Percentiles rank a stretch among this genome's conserved stretches.
Evolutionary conservation across 1,140 invertebrate genomes (phyloP).

Genomic region (Drosophila athabasca): DNA sequence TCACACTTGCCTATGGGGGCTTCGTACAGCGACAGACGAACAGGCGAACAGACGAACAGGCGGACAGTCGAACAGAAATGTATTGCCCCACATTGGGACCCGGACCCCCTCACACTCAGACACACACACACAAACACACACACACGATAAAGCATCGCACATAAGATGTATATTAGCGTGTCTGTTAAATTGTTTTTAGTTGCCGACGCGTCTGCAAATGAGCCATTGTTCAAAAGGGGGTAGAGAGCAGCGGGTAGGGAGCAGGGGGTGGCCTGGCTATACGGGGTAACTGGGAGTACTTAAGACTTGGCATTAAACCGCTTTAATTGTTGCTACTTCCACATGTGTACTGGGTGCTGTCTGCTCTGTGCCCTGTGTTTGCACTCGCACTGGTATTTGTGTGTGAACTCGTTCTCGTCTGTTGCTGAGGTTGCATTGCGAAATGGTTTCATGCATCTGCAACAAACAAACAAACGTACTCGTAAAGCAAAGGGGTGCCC

Average conservation of each 20-base stretch:
- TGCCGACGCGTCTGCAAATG: conserved; percentile 75
- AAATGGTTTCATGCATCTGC: conserved; percentile 51
- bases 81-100: conserved; percentile 13
- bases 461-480: conserved; percentile 15
- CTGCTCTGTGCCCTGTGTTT: neutral
- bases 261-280: neutral
- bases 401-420: conserved; percentile 26
- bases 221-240: conserved; percentile 59
- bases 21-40: neutral
- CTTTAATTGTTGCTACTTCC: conserved; percentile 57
- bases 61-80: neutral
- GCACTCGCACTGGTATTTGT: neutral
- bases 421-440: conserved; percentile 50
- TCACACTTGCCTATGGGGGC: conserved; percentile 56
- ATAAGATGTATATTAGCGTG: conserved; percentile 71
- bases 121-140: neutral
- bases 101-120: neutral
- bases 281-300: conserved; percentile 12
- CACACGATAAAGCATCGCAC: conserved; percentile 37
- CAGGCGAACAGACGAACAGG: conserved; percentile 28
- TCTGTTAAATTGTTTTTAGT: conserved; percentile 76
- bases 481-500: neutral
- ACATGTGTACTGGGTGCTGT: neutral
- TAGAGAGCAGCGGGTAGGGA: neutral
- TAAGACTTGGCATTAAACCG: conserved; percentile 62